Conservation (phyloP, 1,140 invertebrate genomes). For the Oreohelix idahoensis region DNA sequence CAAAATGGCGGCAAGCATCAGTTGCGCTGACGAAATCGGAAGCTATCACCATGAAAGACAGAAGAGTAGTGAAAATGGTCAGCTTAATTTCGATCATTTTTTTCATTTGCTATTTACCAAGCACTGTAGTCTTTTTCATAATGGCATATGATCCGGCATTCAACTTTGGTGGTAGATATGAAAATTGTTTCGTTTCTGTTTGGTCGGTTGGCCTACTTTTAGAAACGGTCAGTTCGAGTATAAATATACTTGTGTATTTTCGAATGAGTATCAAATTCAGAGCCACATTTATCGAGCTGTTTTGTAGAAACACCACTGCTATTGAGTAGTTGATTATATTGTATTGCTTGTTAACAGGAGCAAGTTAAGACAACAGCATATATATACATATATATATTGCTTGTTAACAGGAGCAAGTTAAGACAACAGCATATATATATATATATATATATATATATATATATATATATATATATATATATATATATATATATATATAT, state of each 20-base stretch:
- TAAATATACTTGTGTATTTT: background rate
- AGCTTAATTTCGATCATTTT: background rate
- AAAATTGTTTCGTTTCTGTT: background rate
- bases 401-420: too few relatives aligned
- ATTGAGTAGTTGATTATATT: too few relatives aligned
- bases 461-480: too few relatives aligned
- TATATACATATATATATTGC: too few relatives aligned
- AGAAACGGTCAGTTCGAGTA: background rate
- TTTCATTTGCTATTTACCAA: background rate
- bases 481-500: too few relatives aligned
- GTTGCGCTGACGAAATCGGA: too few relatives aligned
- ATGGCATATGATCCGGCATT: background rate
- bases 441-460: too few relatives aligned
- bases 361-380: too few relatives aligned
- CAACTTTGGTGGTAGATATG: background rate
- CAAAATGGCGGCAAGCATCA: background rate
- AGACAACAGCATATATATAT: too few relatives aligned
- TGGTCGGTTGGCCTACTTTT: background rate
- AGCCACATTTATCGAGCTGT: too few relatives aligned
- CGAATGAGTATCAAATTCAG: background rate
- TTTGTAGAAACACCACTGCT: too few relatives aligned
- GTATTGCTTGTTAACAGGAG: too few relatives aligned
- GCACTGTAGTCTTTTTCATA: background rate
- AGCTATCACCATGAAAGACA: background rate
- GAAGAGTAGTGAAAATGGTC: background rate